Percentiles rank a stretch among this genome's conserved stretches.
Evolutionary conservation across 2,888 invertebrate genomes (phyloP).

Genomic region (Dione vanillae): DNA sequence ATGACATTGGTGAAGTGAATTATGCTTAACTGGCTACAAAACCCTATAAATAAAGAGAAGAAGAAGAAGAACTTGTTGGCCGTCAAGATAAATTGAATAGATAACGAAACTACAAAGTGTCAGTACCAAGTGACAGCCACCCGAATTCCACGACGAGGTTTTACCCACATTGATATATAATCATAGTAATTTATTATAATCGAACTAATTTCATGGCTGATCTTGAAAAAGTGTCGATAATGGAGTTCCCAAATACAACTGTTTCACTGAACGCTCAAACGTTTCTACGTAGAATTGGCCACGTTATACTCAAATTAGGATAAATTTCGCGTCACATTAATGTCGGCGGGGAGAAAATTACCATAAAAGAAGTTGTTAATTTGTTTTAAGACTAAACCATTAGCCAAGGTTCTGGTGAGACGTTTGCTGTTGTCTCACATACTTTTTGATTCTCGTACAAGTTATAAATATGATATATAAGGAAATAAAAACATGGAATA

Average conservation of each 20-base stretch:
- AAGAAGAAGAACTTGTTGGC: too few relatives aligned
- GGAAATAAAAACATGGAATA: too few relatives aligned
- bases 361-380: constrained; percentile 21
- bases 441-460: not conserved
- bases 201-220: constrained; percentile 48
- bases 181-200: constrained; percentile 36
- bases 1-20: too few relatives aligned
- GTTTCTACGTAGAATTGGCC: constrained; percentile 47
- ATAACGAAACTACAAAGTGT: too few relatives aligned
- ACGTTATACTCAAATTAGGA: constrained; percentile 44
- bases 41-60: too few relatives aligned
- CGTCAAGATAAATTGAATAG: too few relatives aligned
- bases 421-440: not conserved
- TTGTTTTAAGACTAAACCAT: constrained; percentile 8
- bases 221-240: constrained; percentile 37
- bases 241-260: constrained; percentile 42
- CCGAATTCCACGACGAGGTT: not conserved
- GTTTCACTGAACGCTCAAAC: constrained; percentile 41
- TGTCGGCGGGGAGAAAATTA: constrained; percentile 14
- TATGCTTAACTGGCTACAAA: too few relatives aligned
- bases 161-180: constrained; percentile 5
- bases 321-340: constrained; percentile 40
- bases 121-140: not conserved
- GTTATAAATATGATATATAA: too few relatives aligned
- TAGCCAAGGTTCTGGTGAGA: constrained; percentile 2